Conservation (phyloP, 2,888 invertebrate genomes). For the Pardosa pseudoannulata region DNA sequence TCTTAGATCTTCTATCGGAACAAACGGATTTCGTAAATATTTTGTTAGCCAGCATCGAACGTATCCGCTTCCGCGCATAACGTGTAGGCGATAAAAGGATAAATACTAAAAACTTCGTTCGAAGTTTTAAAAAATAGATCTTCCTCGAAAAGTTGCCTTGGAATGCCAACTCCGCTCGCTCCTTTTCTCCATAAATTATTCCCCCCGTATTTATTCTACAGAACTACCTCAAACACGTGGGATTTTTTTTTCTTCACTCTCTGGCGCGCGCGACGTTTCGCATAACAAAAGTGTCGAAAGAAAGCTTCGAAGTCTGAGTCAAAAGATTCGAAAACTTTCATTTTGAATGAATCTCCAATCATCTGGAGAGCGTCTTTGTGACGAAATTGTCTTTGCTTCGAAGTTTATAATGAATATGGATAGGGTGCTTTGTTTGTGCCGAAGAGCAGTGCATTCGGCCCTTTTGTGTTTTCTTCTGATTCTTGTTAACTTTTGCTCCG, state of each 20-base stretch:
- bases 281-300: background rate
- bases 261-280: too few species aligned
- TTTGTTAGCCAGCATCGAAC: too few species aligned
- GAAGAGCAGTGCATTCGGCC: background rate
- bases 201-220: background rate
- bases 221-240: background rate
- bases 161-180: too few species aligned
- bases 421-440: background rate
- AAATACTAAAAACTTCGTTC: too few species aligned
- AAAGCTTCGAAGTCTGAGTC: background rate
- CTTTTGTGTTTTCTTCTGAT: background rate
- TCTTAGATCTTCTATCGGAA: too few species aligned
- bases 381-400: background rate
- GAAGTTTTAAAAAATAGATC: too few species aligned
- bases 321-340: background rate
- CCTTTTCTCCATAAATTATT: background rate
- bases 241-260: background rate
- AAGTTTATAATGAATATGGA: constrained; percentile 5
- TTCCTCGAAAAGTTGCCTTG: too few species aligned
- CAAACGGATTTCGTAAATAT: too few species aligned
- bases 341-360: background rate
- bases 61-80: too few species aligned
- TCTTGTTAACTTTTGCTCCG: constrained; percentile 6
- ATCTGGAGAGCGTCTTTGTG: background rate
- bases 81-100: too few species aligned